A percentile compares a stretch with the other conserved stretches of the same genome.
Conservation (phyloP, 2,888 invertebrate species). For the Cheilosia pagana region DNA sequence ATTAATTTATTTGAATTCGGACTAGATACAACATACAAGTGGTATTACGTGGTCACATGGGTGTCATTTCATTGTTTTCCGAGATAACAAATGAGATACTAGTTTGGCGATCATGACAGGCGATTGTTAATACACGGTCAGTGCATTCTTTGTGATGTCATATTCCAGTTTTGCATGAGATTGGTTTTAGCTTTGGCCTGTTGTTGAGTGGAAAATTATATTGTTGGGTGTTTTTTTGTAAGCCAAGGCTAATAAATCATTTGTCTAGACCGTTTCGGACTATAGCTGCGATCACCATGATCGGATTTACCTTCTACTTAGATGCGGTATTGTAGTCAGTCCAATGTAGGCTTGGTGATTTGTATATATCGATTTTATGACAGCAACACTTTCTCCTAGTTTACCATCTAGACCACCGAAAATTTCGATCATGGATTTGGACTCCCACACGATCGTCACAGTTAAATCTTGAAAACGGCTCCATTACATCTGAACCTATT, state of each 20-base stretch:
- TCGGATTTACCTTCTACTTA: not conserved
- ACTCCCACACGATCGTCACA: too few relatives aligned
- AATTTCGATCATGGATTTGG: too few relatives aligned
- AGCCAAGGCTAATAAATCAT: conserved; percentile 26
- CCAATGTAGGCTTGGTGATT: too few relatives aligned
- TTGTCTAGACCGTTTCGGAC: not conserved
- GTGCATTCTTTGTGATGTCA: conserved; percentile 50
- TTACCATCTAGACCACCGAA: too few relatives aligned
- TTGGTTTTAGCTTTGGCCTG: conserved; percentile 4
- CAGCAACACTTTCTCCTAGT: too few relatives aligned
- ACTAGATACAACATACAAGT: conserved; percentile 28
- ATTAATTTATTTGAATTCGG: conserved; percentile 33
- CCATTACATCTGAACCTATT: too few relatives aligned
- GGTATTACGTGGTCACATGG: conserved; percentile 12
- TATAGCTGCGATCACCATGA: not conserved
- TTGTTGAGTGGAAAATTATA: conserved; percentile 19
- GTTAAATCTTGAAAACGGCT: too few relatives aligned
- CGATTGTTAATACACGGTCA: conserved; percentile 22
- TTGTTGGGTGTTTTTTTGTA: conserved; percentile 13
- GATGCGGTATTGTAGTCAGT: too few relatives aligned
- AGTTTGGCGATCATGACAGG: conserved; percentile 8
- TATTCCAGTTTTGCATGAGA: conserved; percentile 29
- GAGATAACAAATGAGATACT: conserved; percentile 1
- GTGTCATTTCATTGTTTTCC: conserved; percentile 49
- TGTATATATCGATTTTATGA: too few relatives aligned